phyloP scores from a whole-genome alignment of 35 echinoderm and acorn worm species.

The Apostichopus parvimensis region DNA sequence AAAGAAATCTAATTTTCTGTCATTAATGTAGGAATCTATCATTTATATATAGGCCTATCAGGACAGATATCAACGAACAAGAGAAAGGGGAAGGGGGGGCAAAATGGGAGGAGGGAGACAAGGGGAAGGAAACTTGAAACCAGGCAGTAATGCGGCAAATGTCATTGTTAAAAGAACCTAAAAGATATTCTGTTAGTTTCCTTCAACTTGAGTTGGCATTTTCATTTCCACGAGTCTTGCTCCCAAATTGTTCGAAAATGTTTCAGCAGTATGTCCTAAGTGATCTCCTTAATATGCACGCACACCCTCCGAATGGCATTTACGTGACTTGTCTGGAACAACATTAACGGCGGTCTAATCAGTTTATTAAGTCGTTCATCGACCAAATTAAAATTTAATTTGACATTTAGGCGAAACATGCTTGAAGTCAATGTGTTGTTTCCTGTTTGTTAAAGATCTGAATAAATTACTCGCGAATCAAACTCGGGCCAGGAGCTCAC shows the following conservation, averaged over 20 bases:
- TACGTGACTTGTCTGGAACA: neutral
- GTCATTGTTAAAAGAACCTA: no score
- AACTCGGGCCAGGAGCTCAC: neutral
- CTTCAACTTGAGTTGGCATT: no score
- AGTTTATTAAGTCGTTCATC: neutral
- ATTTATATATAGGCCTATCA: no score
- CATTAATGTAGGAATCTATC: no score
- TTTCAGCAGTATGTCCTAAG: no score
- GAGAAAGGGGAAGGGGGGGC: neutral
- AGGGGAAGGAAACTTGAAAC: neutral
- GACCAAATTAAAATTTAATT: neutral
- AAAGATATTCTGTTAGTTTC: no score
- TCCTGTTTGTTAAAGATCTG: neutral
- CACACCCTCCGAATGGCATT: neutral
- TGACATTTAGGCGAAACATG: neutral
- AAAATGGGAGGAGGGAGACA: neutral
- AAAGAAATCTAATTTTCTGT: no score
- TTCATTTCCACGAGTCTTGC: no score
- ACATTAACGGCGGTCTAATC: neutral
- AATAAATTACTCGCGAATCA: neutral
- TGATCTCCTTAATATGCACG: no score
- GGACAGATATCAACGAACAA: neutral
- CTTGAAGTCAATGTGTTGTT: neutral
- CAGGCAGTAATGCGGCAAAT: no score
- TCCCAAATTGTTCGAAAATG: no score